These are phyloP conservation scores for Eidolon dupreanum DNA, from an alignment of 2,797 vertebrate species.

Conservation along the genomic window DNA sequence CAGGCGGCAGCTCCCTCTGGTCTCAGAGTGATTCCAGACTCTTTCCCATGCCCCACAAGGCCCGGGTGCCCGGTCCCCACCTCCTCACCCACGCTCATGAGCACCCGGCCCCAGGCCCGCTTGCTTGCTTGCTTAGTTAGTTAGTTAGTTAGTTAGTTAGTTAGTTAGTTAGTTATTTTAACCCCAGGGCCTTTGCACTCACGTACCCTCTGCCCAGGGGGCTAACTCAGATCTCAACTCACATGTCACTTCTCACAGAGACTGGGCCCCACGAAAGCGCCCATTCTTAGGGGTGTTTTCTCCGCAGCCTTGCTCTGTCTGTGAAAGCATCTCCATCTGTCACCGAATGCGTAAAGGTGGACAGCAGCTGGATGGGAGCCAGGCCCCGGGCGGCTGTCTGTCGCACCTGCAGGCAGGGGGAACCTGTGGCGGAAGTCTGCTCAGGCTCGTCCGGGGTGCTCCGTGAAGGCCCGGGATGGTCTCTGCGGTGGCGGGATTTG, in stretches of 20 bases:
- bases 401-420: fast-evolving
- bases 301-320: fast-evolving
- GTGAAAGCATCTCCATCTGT: neutral
- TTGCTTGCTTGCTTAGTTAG: too few relatives aligned
- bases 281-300: neutral
- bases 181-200: neutral
- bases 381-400: fast-evolving
- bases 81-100: fast-evolving
- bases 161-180: too few relatives aligned
- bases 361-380: neutral
- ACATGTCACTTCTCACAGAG: neutral
- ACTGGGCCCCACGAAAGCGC: too few relatives aligned
- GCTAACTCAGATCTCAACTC: neutral
- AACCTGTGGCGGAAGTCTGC: neutral
- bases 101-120: neutral
- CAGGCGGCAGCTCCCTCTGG: neutral
- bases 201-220: neutral
- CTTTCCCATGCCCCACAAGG: neutral
- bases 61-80: fast-evolving
- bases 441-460: neutral
- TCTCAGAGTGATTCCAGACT: neutral
- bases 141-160: too few relatives aligned
- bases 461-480: fast-evolving
- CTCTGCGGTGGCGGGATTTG: neutral
- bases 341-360: neutral